Evolutionary conservation across 1,140 invertebrate genomes (phyloP).

Genomic region (Drosophila auraria): DNA sequence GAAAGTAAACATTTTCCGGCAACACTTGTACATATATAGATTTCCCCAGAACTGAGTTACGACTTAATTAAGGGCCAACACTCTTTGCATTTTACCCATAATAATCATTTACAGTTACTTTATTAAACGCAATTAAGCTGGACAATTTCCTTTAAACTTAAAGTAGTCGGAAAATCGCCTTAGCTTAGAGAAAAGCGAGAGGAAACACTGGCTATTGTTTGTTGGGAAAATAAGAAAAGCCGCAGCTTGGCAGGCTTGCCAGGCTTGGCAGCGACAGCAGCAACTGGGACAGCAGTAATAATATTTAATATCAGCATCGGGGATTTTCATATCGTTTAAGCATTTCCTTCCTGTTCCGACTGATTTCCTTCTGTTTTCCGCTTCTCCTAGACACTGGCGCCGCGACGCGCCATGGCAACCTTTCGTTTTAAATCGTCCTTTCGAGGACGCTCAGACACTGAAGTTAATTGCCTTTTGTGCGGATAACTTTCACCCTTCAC

Average conservation of each 20-base stretch:
- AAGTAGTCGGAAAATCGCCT: slow-evolving; percentile 6
- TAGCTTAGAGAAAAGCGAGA: neutral
- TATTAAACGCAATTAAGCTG: slow-evolving; percentile 1
- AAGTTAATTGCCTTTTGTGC: slow-evolving; percentile 26
- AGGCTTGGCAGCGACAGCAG: slow-evolving; percentile 6
- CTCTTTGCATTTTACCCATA: neutral
- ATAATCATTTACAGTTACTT: neutral
- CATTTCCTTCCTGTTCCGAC: slow-evolving; percentile 68
- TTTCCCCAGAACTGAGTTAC: no score
- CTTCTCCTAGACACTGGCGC: slow-evolving; percentile 3
- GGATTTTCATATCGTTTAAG: slow-evolving; percentile 69
- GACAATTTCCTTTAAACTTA: no score
- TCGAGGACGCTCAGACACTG: slow-evolving; percentile 1
- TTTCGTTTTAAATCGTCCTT: slow-evolving; percentile 13
- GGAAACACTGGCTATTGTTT: neutral
- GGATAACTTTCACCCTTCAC: neutral
- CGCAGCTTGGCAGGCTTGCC: slow-evolving; percentile 1
- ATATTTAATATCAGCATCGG: slow-evolving; percentile 49
- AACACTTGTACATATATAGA: no score
- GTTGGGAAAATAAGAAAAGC: slow-evolving; percentile 14
- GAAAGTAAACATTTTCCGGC: no score
- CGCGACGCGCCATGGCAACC: slow-evolving; percentile 24
- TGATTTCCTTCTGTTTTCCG: slow-evolving; percentile 52
- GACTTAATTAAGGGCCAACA: no score
- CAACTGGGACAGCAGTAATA: slow-evolving; percentile 24